Conservation (phyloP, 2,113 vertebrate genomes). For the Pomatorhinus ruficollis region DNA sequence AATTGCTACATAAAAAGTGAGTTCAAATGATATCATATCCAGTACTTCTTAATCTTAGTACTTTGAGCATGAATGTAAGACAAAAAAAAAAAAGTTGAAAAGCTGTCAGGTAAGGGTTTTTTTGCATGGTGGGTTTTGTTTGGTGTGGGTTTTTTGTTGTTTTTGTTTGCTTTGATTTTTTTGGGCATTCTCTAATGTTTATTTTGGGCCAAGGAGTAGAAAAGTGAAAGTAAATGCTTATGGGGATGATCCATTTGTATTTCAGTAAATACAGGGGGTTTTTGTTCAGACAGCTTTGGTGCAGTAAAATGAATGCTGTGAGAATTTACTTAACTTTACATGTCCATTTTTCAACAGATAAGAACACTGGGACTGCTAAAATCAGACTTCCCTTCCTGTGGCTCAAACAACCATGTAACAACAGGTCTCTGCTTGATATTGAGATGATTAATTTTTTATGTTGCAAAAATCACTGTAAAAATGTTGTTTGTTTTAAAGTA, state of each 20-base stretch:
- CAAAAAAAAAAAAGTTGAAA: not conserved
- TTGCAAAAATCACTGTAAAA: not conserved
- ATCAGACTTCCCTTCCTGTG: not conserved
- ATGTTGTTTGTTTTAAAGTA: not conserved
- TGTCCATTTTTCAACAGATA: not conserved
- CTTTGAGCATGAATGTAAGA: not conserved
- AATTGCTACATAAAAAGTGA: not conserved
- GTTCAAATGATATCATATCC: not conserved
- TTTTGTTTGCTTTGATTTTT: not conserved
- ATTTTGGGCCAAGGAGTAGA: not conserved
- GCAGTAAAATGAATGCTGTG: not conserved
- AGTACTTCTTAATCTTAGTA: not conserved
- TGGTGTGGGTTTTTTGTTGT: not conserved
- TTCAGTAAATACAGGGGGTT: not conserved
- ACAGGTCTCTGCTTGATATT: not conserved
- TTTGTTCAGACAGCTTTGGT: not conserved
- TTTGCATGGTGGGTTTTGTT: not conserved
- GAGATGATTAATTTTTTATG: not conserved
- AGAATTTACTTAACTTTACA: not conserved
- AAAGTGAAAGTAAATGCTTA: not conserved
- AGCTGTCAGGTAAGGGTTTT: not conserved
- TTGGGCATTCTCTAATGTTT: not conserved
- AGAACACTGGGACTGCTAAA: not conserved
- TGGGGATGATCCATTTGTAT: not conserved
- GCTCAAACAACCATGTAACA: not conserved